phyloP scores from a whole-genome alignment of 2,113 vertebrate species.

The Lepidothrix coronata region DNA sequence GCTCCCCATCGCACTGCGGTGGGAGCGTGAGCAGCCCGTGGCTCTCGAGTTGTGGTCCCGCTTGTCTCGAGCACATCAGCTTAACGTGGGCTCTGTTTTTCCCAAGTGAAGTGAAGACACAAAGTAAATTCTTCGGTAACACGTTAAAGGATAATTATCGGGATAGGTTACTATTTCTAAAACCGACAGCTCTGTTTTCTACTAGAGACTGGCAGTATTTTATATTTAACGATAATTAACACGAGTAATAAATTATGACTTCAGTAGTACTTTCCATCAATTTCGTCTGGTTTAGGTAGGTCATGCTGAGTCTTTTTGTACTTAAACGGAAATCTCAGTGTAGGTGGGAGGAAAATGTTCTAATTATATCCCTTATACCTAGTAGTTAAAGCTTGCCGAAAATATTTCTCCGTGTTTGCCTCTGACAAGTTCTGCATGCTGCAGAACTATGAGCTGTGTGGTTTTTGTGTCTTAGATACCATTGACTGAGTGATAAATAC shows the following conservation, averaged over 20 bases:
- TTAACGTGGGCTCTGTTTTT: neutral
- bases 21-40: accelerated
- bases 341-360: conserved; percentile 3
- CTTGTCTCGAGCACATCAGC: accelerated
- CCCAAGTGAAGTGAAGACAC: accelerated
- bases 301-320: neutral
- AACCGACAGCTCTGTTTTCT: accelerated
- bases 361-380: neutral
- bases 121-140: accelerated
- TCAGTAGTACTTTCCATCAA: neutral
- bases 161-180: neutral
- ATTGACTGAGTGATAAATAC: neutral
- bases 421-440: neutral
- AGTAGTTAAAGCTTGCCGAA: neutral
- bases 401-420: neutral
- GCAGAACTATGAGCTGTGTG: neutral
- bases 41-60: accelerated
- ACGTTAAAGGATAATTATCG: accelerated
- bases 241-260: accelerated
- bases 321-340: neutral
- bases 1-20: accelerated
- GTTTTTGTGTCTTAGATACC: neutral
- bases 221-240: neutral
- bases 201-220: neutral
- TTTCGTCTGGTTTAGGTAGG: neutral